Percentiles rank a stretch among this genome's conserved stretches.
Conservation (phyloP, 2,113 vertebrate species). For the Pseudorhombus dupliciocellatus region DNA sequence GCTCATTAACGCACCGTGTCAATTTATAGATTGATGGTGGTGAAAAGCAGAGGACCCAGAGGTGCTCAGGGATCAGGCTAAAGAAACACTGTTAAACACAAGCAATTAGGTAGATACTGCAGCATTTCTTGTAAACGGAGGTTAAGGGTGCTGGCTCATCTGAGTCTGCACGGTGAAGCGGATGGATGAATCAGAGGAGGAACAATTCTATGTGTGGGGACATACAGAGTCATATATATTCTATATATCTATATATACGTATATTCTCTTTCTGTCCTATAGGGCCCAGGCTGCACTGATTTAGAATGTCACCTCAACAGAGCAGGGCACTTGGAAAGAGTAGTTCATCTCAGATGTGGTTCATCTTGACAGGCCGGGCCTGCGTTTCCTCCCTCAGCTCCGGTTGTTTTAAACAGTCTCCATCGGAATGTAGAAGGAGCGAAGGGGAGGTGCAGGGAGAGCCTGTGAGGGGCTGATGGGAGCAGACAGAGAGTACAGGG, state of each 20-base stretch:
- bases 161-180: constrained; percentile 4
- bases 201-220: background rate
- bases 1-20: constrained; percentile 62
- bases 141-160: constrained; percentile 24
- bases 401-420: constrained; percentile 22
- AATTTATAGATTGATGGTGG: constrained; percentile 55
- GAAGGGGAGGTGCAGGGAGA: constrained; percentile 26
- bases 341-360: background rate
- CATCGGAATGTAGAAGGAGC: constrained; percentile 24
- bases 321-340: background rate
- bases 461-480: constrained; percentile 26
- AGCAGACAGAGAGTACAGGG: constrained; percentile 44
- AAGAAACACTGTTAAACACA: constrained; percentile 44
- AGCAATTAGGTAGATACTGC: constrained; percentile 24
- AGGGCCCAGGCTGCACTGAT: too few relatives aligned
- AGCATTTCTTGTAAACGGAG: constrained; percentile 40
- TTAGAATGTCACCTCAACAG: too few relatives aligned
- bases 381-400: background rate
- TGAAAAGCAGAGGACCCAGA: constrained; percentile 20
- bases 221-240: too few relatives aligned
- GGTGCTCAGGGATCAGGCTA: constrained; percentile 34
- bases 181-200: too few relatives aligned
- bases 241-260: too few relatives aligned
- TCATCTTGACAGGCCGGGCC: background rate
- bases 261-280: too few relatives aligned